phyloP scores from a whole-genome alignment of 2,797 vertebrate species.

The Melanogrammus aeglefinus region DNA sequence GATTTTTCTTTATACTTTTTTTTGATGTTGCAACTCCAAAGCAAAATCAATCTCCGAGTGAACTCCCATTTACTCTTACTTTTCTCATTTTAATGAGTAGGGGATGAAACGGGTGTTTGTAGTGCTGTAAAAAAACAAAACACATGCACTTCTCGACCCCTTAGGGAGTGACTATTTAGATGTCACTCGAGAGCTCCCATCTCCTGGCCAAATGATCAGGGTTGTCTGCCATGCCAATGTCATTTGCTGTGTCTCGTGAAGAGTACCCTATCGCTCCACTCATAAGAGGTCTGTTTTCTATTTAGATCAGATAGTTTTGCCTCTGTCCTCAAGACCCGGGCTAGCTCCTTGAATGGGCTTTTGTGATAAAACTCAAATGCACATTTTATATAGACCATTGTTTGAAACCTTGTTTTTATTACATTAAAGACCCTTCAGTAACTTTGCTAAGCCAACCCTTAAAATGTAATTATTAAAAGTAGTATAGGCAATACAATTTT shows the following conservation, averaged over 20 bases:
- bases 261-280: constrained; percentile 37
- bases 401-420: constrained; percentile 1
- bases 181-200: constrained; percentile 26
- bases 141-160: constrained; percentile 36
- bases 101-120: constrained; percentile 43
- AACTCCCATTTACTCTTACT: constrained; percentile 37
- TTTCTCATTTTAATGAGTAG: constrained; percentile 46
- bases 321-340: background rate
- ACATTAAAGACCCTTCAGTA: background rate
- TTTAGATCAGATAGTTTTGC: constrained; percentile 8
- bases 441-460: too few relatives aligned
- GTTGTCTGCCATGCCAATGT: constrained; percentile 28
- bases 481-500: too few relatives aligned
- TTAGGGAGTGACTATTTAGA: constrained; percentile 37
- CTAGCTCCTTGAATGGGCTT: background rate
- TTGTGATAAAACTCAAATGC: background rate
- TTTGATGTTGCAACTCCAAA: constrained; percentile 25
- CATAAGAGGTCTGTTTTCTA: constrained; percentile 33
- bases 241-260: constrained; percentile 42
- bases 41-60: constrained; percentile 16
- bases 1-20: constrained; percentile 48
- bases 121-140: constrained; percentile 36
- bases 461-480: too few relatives aligned
- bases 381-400: background rate
- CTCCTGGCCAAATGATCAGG: constrained; percentile 32